Evolutionary conservation across 2,113 vertebrate species (phyloP), one percentile per base, ranked within the genome.

Genomic region (Hypanus sabinus): DNA sequence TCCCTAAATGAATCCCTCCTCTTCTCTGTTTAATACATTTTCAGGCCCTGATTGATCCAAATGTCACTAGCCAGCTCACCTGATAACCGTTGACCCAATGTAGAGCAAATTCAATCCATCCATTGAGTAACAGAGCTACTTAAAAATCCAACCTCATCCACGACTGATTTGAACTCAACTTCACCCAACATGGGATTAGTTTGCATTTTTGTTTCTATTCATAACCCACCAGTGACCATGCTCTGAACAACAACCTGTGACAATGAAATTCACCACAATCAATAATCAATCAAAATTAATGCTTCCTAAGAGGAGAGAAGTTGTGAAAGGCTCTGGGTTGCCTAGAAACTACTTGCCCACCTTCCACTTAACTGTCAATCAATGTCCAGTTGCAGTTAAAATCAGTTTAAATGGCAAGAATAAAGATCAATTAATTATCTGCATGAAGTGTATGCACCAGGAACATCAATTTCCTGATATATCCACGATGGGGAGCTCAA

Each of bases 251-350:
- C 55, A 57, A 85, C 81, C 10, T 85, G 81, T 1, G 20, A 57
- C 81, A 85, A 85, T 85, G 81, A 85, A 85, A 85, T 57, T 85
- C 46, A 57, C 81, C 20, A 22, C 80, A 83, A 55, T 57, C 81
- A 57, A 85, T 85, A 81, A 81, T 81, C 77, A 80, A 80, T 80
- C 36, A 81, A 22, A 18, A 57, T 57, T 24, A 12, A 27, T 27
- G 9, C 8, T 85, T 11, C 81, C 55, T 57, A 11, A 24, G 55
- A 46, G 46, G 81, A 38, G 46, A 1, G 20, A 85, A 4, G 46
- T 11, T 12, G 22, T 27, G 46, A 57, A 57, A 4, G 24, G 55
- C 81, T 46, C 81, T 5, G 36, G 14, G 77, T 85, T 57, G 81
- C 81, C 7, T 27, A 22, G 81, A 11, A 24, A 81, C 36, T 38